Conservation (phyloP, 1,140 invertebrate species). For the Tetragnatha versicolor region DNA sequence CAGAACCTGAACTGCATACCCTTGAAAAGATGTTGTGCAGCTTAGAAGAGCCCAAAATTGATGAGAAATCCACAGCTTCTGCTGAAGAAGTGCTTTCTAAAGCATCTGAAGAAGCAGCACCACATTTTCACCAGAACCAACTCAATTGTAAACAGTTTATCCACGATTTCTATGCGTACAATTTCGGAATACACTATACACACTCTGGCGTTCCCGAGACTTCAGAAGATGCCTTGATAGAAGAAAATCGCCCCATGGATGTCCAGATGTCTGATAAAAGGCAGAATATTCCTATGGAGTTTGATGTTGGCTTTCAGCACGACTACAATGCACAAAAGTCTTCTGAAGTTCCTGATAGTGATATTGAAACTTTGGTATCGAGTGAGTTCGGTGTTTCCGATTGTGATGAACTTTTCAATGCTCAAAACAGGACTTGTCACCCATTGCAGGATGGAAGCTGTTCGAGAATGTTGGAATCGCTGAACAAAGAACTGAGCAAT, state of each 20-base stretch:
- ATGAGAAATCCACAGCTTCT: conserved; percentile 23
- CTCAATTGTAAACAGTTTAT: conserved; percentile 73
- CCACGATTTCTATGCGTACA: conserved; percentile 67
- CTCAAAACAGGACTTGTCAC: neutral
- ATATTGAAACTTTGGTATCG: conserved; percentile 37
- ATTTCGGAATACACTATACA: conserved; percentile 40
- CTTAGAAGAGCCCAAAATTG: conserved; percentile 75
- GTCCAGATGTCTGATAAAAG: conserved; percentile 21
- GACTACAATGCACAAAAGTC: conserved; percentile 11
- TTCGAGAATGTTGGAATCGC: neutral
- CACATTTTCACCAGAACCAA: conserved; percentile 75
- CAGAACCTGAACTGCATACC: conserved; percentile 79
- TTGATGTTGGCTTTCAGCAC: conserved; percentile 38
- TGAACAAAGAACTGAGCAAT: conserved; percentile 10
- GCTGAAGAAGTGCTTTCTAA: conserved; percentile 65
- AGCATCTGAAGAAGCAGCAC: conserved; percentile 75
- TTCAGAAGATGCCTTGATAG: conserved; percentile 9
- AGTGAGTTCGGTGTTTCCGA: conserved; percentile 38
- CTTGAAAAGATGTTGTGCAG: conserved; percentile 89
- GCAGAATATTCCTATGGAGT: conserved; percentile 30
- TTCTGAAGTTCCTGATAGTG: conserved; percentile 12
- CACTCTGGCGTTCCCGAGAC: conserved; percentile 39
- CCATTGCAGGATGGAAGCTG: neutral
- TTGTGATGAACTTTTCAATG: conserved; percentile 22
- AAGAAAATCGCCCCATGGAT: conserved; percentile 21